Conservation (phyloP, 2,113 vertebrate species). For the Centropristis striata region DNA sequence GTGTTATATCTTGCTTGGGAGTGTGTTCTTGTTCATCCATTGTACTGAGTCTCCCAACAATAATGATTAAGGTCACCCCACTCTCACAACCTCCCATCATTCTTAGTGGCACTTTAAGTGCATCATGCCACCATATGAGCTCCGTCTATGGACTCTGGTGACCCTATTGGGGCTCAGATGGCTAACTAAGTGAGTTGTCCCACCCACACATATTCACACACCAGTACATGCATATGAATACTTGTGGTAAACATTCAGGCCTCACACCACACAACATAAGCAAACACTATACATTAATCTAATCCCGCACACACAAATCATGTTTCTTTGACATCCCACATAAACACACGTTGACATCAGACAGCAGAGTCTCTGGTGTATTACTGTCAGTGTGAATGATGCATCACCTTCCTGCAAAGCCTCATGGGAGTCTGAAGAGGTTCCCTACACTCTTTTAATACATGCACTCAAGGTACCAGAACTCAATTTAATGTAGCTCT, state of each 20-base stretch:
- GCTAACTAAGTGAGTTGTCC: conserved; percentile 30
- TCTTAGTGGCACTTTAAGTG: conserved; percentile 52
- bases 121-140: conserved; percentile 17
- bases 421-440: conserved; percentile 41
- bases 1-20: not conserved
- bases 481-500: conserved; percentile 4
- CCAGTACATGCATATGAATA: conserved; percentile 2
- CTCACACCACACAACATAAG: not conserved
- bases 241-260: not conserved
- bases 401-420: conserved; percentile 31
- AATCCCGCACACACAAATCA: not conserved
- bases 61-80: conserved; percentile 28
- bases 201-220: not conserved
- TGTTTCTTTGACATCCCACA: conserved; percentile 4
- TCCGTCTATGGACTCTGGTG: conserved; percentile 32
- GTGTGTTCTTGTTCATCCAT: not conserved
- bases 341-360: not conserved
- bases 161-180: conserved; percentile 29
- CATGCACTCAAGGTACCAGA: not conserved
- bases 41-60: not conserved
- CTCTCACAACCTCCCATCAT: conserved; percentile 29
- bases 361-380: conserved; percentile 3
- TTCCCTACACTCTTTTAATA: not conserved
- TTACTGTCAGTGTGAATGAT: conserved; percentile 42
- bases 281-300: not conserved